Percentiles rank a stretch among this genome's conserved stretches.
These are phyloP conservation scores for Zapornia atra DNA, from an alignment of 2,113 vertebrate genomes.

Conservation along the genomic window DNA sequence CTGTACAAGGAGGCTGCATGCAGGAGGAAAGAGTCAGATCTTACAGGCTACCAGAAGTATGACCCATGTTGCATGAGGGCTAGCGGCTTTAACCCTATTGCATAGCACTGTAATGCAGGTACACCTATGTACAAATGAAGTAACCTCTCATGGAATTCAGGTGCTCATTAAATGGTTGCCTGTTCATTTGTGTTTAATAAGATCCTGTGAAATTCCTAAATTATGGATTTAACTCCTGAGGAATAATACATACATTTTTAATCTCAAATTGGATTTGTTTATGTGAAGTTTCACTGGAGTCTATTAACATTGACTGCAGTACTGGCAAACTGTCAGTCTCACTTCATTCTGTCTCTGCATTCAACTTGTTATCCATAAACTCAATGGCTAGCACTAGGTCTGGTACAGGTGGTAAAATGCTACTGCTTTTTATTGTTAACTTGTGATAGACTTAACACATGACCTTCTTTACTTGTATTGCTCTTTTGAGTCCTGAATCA, in stretches of 20 bases:
- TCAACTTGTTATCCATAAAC: neutral
- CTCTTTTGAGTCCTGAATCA: neutral
- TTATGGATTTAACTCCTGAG: neutral
- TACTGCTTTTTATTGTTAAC: neutral
- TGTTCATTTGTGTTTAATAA: neutral
- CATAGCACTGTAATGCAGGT: neutral
- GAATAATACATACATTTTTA: neutral
- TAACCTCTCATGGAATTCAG: neutral
- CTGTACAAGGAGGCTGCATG: too few species aligned
- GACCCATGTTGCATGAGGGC: neutral
- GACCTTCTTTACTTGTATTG: neutral
- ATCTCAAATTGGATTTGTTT: neutral
- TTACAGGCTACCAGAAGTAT: neutral
- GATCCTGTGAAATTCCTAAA: neutral
- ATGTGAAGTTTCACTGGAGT: neutral
- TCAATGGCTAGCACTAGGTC: neutral
- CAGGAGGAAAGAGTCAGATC: neutral
- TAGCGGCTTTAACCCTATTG: neutral
- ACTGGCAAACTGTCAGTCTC: neutral
- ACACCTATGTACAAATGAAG: neutral
- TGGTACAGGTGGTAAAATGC: neutral
- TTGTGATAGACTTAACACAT: neutral
- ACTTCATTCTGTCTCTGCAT: neutral
- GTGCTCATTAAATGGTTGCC: neutral
- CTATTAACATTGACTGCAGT: neutral